A percentile compares a stretch with the other conserved stretches of the same genome.
These are phyloP conservation scores for Salmo trutta DNA, from an alignment of 2,797 vertebrate species.

Conservation along the genomic window DNA sequence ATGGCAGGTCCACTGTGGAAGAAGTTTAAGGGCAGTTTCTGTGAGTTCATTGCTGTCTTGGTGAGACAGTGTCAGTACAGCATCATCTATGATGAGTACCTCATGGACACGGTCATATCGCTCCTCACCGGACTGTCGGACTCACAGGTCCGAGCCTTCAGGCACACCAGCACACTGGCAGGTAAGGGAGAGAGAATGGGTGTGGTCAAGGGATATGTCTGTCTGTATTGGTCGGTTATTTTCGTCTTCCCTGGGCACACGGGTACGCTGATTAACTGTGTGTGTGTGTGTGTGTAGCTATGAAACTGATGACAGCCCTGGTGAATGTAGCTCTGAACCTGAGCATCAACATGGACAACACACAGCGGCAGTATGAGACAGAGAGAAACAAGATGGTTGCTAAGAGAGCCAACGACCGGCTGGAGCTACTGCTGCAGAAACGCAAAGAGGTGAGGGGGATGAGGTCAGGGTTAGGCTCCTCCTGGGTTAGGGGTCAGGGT, in stretches of 20 bases:
- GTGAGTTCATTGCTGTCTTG: constrained; percentile 96
- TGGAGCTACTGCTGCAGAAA: constrained; percentile 95
- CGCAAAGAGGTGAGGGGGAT: constrained; percentile 90
- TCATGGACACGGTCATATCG: constrained; percentile 99
- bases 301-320: constrained; percentile 99
- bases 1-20: constrained; percentile 99
- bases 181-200: constrained; percentile 67
- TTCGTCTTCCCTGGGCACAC: no score
- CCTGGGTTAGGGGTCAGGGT: background rate
- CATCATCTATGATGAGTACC: constrained; percentile 99
- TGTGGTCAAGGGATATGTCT: background rate
- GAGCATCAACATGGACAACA: constrained; percentile 99
- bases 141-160: constrained; percentile 98
- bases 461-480: background rate
- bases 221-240: background rate
- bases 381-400: constrained; percentile 97
- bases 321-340: constrained; percentile 99
- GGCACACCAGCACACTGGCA: constrained; percentile 99
- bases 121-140: constrained; percentile 97
- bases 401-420: constrained; percentile 94
- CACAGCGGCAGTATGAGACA: constrained; percentile 95
- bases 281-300: constrained; percentile 75
- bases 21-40: constrained; percentile 98
- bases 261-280: background rate
- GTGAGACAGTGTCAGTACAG: constrained; percentile 99